Conservation (phyloP, 2,797 vertebrate genomes). For the Myripristis murdjan region DNA sequence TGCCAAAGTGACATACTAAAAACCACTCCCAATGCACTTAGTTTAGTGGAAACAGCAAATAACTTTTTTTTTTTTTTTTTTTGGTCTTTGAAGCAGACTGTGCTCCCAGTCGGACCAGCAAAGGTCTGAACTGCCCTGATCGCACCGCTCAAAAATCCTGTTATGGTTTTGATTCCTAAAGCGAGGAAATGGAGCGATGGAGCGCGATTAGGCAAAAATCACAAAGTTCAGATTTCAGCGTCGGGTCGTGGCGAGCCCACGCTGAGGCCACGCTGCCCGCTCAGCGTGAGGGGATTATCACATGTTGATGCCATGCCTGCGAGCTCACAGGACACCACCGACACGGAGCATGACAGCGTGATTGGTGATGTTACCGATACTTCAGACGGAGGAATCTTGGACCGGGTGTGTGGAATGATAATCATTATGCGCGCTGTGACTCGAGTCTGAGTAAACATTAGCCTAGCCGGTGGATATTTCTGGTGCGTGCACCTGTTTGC, state of each 20-base stretch:
- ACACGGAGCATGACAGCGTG: conserved; percentile 37
- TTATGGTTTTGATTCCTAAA: neutral
- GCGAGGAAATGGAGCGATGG: neutral
- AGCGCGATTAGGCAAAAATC: neutral
- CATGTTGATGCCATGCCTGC: conserved; percentile 49
- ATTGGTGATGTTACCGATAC: conserved; percentile 57
- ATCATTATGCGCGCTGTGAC: conserved; percentile 67
- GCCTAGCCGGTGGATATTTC: conserved; percentile 72
- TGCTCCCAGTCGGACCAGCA: too few relatives aligned
- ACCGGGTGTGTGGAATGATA: conserved; percentile 70
- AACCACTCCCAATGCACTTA: too few relatives aligned
- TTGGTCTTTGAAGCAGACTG: too few relatives aligned
- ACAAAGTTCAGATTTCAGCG: neutral
- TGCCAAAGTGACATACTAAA: too few relatives aligned
- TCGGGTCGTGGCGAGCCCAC: neutral
- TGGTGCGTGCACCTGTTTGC: conserved; percentile 82
- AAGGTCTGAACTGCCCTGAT: too few relatives aligned
- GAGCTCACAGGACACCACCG: conserved; percentile 55
- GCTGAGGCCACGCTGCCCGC: neutral
- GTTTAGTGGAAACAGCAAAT: too few relatives aligned
- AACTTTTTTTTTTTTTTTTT: too few relatives aligned
- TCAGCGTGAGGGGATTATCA: conserved; percentile 49
- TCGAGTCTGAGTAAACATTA: conserved; percentile 72
- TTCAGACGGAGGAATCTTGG: conserved; percentile 51
- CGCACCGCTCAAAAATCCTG: too few relatives aligned